phyloP scores from a whole-genome alignment of 2,888 invertebrate species.

The Ligdia adustata region DNA sequence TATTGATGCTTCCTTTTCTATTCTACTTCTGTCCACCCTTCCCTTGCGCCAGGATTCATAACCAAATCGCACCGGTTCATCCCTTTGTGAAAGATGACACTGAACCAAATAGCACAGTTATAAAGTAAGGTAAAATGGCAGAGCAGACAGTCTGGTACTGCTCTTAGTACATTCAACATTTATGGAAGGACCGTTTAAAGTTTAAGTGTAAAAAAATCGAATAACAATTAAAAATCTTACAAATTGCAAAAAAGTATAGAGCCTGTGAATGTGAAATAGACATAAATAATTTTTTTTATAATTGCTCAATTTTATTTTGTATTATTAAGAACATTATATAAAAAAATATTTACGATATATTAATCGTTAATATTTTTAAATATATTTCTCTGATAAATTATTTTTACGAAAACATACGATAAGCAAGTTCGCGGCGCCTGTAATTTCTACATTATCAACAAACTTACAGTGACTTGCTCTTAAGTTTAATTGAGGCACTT shows the following conservation, averaged over 20 bases:
- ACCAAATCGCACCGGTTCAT: conserved; percentile 42
- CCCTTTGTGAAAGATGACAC: conserved; percentile 42
- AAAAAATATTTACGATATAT: no score
- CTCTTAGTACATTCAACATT: conserved; percentile 42
- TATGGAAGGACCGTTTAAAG: neutral
- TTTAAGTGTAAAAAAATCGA: neutral
- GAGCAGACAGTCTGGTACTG: conserved; percentile 47
- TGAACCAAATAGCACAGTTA: conserved; percentile 51
- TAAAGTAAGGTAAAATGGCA: conserved; percentile 49
- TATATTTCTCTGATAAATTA: neutral
- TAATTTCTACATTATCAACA: conserved; percentile 11
- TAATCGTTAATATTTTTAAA: neutral
- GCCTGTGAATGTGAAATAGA: no score
- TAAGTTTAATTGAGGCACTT: conserved; percentile 37
- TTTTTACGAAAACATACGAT: no score
- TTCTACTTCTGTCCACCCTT: conserved; percentile 7
- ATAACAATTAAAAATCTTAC: neutral
- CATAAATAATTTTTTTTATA: no score
- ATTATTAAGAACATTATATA: no score
- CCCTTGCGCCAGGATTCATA: conserved; percentile 27
- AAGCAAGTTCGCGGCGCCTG: conserved; percentile 37
- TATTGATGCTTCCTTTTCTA: conserved; percentile 30
- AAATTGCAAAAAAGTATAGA: no score
- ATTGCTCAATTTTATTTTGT: neutral
- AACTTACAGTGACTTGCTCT: conserved; percentile 29